These are phyloP conservation scores for Anarrhichthys ocellatus DNA, from an alignment of 2,113 vertebrate species.

Conservation along the genomic window DNA sequence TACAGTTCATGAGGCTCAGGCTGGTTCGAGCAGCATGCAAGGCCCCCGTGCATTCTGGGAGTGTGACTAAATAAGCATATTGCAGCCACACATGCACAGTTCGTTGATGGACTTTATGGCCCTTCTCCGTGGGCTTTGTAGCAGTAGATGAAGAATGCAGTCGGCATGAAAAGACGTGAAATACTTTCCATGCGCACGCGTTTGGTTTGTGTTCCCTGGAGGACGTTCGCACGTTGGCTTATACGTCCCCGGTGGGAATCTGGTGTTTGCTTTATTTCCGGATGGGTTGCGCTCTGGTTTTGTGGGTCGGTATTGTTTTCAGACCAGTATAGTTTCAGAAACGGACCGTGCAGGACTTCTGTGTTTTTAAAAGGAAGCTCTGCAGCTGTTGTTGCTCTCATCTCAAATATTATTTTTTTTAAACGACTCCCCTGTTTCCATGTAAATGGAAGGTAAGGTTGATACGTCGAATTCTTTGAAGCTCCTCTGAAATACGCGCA, in stretches of 20 bases:
- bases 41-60: conserved; percentile 56
- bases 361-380: conserved; percentile 51
- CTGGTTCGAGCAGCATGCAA: conserved; percentile 36
- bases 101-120: conserved; percentile 67
- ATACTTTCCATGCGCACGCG: conserved; percentile 70
- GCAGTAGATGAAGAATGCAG: conserved; percentile 50
- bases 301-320: conserved; percentile 54
- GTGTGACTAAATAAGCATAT: conserved; percentile 71
- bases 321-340: conserved; percentile 29
- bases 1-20: conserved; percentile 10
- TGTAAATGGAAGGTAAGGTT: conserved; percentile 22
- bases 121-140: conserved; percentile 60
- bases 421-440: conserved; percentile 6
- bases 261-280: conserved; percentile 75
- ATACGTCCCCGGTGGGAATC: conserved; percentile 51
- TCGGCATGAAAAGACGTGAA: conserved; percentile 61
- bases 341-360: conserved; percentile 13
- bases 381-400: conserved; percentile 19
- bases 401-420: not conserved
- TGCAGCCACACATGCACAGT: conserved; percentile 53
- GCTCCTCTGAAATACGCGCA: conserved; percentile 53
- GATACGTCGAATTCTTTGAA: not conserved
- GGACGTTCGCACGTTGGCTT: conserved; percentile 51
- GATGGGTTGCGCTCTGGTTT: conserved; percentile 54
- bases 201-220: conserved; percentile 56